These are phyloP conservation scores for Dolichomitus sp. DNA, from an alignment of 2,888 invertebrate species.

Conservation along the genomic window DNA sequence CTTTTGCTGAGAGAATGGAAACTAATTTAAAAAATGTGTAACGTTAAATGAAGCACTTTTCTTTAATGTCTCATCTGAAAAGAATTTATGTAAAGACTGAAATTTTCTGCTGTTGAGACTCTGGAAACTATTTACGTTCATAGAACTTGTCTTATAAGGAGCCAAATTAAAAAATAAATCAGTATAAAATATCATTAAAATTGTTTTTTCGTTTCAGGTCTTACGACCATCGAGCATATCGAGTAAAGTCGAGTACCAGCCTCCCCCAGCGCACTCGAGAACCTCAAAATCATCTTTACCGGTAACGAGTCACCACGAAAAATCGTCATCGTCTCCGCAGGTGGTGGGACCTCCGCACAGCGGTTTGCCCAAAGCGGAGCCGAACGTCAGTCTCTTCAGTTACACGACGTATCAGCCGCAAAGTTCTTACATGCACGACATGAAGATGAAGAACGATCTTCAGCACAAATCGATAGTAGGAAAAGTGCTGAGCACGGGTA, in stretches of 20 bases:
- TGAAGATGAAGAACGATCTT: slow-evolving; percentile 89
- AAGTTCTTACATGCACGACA: slow-evolving; percentile 87
- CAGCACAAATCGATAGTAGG: slow-evolving; percentile 84
- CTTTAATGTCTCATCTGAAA: neutral
- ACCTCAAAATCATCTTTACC: slow-evolving; percentile 84
- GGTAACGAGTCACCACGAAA: slow-evolving; percentile 82
- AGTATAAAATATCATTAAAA: neutral
- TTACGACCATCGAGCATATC: slow-evolving; percentile 83
- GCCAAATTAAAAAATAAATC: too few species aligned
- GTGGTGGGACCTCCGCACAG: slow-evolving; percentile 76
- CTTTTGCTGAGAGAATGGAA: too few species aligned
- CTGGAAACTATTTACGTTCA: too few species aligned
- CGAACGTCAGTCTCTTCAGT: slow-evolving; percentile 90
- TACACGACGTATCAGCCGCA: slow-evolving; percentile 89
- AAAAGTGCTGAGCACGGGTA: slow-evolving; percentile 80
- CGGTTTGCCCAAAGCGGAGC: slow-evolving; percentile 89
- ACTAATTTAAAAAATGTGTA: neutral
- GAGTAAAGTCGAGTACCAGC: slow-evolving; percentile 84
- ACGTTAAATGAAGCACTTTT: neutral
- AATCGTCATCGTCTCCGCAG: slow-evolving; percentile 70
- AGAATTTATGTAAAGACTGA: too few species aligned
- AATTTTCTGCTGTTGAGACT: too few species aligned
- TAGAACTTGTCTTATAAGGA: too few species aligned
- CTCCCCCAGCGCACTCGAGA: slow-evolving; percentile 86
- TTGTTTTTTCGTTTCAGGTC: slow-evolving; percentile 73